These are phyloP conservation scores for Porites cylindrica DNA, from an alignment of 92 coral and sea anemone genomes.

Conservation along the genomic window DNA sequence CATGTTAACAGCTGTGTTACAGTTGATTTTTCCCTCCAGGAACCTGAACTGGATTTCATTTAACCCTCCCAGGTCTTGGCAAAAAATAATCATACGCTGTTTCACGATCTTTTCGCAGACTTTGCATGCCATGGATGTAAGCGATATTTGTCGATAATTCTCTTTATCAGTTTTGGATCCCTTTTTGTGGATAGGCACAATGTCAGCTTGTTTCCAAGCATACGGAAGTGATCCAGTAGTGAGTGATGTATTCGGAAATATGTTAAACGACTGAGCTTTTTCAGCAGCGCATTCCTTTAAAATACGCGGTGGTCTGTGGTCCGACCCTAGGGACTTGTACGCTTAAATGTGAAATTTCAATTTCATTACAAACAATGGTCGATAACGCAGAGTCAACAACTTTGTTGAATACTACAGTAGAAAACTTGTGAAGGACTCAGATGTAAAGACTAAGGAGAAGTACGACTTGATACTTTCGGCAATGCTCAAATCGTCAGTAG, in stretches of 20 bases:
- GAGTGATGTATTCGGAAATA: not conserved
- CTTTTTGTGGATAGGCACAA: slow-evolving; percentile 60
- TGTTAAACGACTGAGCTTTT: not conserved
- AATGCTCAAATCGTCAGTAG: slow-evolving; percentile 22
- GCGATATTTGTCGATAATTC: slow-evolving; percentile 55
- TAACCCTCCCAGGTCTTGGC: not conserved
- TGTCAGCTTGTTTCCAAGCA: slow-evolving; percentile 50
- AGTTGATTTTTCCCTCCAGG: too few relatives aligned
- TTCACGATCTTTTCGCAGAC: slow-evolving; percentile 55
- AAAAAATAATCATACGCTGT: slow-evolving; percentile 12
- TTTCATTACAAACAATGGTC: not conserved
- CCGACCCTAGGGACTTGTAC: not conserved
- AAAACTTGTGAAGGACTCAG: slow-evolving; percentile 7
- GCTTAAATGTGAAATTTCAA: not conserved
- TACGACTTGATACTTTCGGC: slow-evolving; percentile 23
- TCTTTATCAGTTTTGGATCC: slow-evolving; percentile 36
- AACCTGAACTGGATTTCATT: slow-evolving; percentile 12
- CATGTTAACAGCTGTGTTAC: too few relatives aligned
- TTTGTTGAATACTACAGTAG: not conserved
- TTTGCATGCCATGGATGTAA: slow-evolving; percentile 52
- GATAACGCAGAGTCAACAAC: slow-evolving; percentile 12
- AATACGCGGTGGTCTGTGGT: not conserved
- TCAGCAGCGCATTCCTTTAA: not conserved
- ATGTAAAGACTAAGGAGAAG: slow-evolving; percentile 13
- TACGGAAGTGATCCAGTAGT: slow-evolving; percentile 13